Conservation (phyloP, 2,113 vertebrate genomes). For the Hiodon alosoides region DNA sequence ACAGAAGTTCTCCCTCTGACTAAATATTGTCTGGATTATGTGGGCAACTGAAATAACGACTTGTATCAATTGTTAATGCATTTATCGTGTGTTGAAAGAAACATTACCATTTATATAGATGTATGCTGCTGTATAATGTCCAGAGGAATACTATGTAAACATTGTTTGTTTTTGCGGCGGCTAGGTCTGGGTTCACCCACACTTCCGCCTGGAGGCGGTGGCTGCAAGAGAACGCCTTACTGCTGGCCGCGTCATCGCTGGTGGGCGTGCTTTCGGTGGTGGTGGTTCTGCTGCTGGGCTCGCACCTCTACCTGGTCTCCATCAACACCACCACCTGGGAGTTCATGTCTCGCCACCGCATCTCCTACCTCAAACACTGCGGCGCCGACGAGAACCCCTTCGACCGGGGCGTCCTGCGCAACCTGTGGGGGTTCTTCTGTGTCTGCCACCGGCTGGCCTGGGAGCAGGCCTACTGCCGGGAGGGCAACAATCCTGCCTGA, state of each 20-base stretch:
- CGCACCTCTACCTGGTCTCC: constrained; percentile 85
- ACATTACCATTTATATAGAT: neutral
- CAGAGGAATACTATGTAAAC: neutral
- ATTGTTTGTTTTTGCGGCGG: neutral
- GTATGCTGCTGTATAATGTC: neutral
- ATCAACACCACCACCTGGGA: constrained; percentile 95
- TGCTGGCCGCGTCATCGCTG: constrained; percentile 66
- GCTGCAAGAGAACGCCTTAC: constrained; percentile 68
- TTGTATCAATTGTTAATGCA: no score
- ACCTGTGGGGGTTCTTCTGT: constrained; percentile 93
- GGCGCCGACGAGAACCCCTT: constrained; percentile 79
- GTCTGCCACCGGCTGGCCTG: constrained; percentile 69
- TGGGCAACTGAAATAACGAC: no score
- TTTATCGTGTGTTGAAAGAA: no score
- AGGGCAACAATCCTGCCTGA: constrained; percentile 61
- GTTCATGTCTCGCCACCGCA: constrained; percentile 86
- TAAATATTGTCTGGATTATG: no score
- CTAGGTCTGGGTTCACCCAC: constrained; percentile 80
- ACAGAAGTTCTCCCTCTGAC: no score
- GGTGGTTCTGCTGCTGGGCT: constrained; percentile 74
- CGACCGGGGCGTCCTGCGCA: constrained; percentile 76
- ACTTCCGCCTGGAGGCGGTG: constrained; percentile 67
- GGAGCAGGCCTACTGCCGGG: constrained; percentile 81
- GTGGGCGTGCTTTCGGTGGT: constrained; percentile 61
- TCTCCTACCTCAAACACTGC: constrained; percentile 84